Evolutionary conservation across 2,113 vertebrate genomes (phyloP), one percentile per base, ranked within the genome.

Genomic region (Ifrita kowaldi): DNA sequence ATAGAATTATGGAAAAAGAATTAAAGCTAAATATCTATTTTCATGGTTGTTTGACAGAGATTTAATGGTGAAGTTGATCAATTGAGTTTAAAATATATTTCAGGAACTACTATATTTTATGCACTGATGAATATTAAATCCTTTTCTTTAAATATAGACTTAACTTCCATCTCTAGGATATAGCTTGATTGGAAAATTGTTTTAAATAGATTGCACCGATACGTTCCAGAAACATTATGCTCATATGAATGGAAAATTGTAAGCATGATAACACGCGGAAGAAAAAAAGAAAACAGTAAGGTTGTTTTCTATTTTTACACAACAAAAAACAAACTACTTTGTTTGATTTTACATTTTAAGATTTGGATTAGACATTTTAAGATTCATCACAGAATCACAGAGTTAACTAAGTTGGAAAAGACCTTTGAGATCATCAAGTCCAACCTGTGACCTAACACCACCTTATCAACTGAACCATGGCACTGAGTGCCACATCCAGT

Each of bases 161-260:
- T 90, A 84, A 83, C 86, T 84, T 95, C 87, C 75, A 91, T 91
- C 78, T 88, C 91, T 90, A 95, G 84, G 93, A 96, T 92, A 96
- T 93, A 90, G 82, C 90, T 96, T 93, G 84, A 96, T 85, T 96
- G 91, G 89, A 94, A 97, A 95, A 95, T 96, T 94, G 70, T 94
- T 96, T 76, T 77, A 89, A 91, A 91, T 83, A 96, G 70, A 89
- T 95, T 95, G 46, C 81, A 73, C 62, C 1, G 0, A 88, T 83
- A 50, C 7, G 3, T 93, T 93, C 57, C 78, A 91, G 81, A 82
- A 91, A 93, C 32, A 47, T 84, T 93, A 93, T 77, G 59, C 78
- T 90, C 17, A 67, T 70, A 59, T 90, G 87, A 96, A 86, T 83
- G 87, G 82, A 89, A 95, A 96, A 93, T 53, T 83, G 46, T 90